Evolutionary conservation across 2,113 vertebrate genomes (phyloP), one percentile per base, ranked within the genome.

Genomic region (Zosterops japonicus): DNA sequence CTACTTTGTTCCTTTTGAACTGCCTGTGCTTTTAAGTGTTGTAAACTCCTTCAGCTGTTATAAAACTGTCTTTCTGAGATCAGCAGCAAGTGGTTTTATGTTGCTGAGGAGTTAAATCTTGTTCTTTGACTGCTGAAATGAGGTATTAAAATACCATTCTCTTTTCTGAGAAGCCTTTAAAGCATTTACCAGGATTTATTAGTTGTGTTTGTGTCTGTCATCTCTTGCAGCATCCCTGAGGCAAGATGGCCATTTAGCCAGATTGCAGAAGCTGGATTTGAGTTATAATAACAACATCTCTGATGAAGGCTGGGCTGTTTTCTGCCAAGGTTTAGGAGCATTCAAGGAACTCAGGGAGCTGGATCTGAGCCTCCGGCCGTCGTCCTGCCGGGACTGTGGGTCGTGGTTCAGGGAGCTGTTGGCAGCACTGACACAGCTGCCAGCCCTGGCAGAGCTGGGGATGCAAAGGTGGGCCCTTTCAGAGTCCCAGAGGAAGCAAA

Each of bases 351-450:
- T 99, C 86, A 94, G 94, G 1, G 98, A 99, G 47, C 57, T 98
- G 52, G 99, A 99, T 67, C 36, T 99, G 69, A 99, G 99, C 77
- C 98, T 98, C 20, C 96, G 96, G 44, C 99, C 98, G 0, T 94
- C 70, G 0, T 83, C 97, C 60, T 94, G 89, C 2, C 94, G 97
- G 11, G 85, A 90, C 19, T 98, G 98, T 2, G 97, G 97, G 29
- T 95, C 14, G 2, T 99, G 99, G 99, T 96, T 99, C 86, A 90
- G 97, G 4, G 68, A 97, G 76, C 42, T 99, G 94, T 57, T 99
- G 85, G 42, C 68, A 11, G 97, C 98, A 2, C 71, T 99, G 92
- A 83, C 97, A 17, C 91, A 95, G 25, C 96, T 99, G 47, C 96
- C 97, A 8, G 94, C 94, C 15, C 83, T 99, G 94, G 95, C 86